Evolutionary conservation across 2,888 invertebrate species (phyloP), one percentile per base, ranked within the genome.

Genomic region (Nemotelus pantherinus): DNA sequence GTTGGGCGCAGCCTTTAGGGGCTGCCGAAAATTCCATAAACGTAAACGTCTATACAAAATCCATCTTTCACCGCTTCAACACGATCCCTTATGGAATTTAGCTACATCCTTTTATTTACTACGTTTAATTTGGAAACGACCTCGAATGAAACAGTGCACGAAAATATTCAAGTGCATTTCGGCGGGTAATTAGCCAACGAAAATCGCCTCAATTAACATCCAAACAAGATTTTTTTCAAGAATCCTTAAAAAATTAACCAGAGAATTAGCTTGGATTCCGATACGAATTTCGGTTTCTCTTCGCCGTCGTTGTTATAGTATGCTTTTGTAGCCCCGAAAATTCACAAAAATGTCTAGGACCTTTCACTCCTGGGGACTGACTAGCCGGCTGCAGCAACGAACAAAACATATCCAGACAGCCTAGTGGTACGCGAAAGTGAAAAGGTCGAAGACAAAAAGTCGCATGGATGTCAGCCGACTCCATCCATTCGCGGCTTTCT

Each of bases 161-260:
- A 44, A 64, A 64, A 60, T 45, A n/a, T 57, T 77, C 67, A 68
- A 77, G 77, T 77, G 77, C 68, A 77, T 68, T 76, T 47, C 68
- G 67, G 47, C 60, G 39, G 74, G 67, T 77, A 77, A 77, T 77
- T 77, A 77, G 67, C 77, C 68, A 41, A n/a, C 58, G 77, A 57
- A 77, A 68, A 77, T 77, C 77, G 68, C 77, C 58, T 77, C 77
- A 77, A 77, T 77, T 77, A 77, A 58, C 77, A 68, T 77, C 68
- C 67, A 68, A 77, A 77, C 68, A 57, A 45, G 43, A 68, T 58
- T 47, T 67, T 77, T 50, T 57, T 74, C 63, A 63, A 77, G 77
- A 68, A 77, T 67, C 67, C 68, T 77, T 55, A 25, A 77, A 63
- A 68, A 50, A 67, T 76, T 77, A 68, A 77, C 68, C 65, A 55